Conservation (phyloP, 1,140 invertebrate genomes). For the Hetaerina americana region DNA sequence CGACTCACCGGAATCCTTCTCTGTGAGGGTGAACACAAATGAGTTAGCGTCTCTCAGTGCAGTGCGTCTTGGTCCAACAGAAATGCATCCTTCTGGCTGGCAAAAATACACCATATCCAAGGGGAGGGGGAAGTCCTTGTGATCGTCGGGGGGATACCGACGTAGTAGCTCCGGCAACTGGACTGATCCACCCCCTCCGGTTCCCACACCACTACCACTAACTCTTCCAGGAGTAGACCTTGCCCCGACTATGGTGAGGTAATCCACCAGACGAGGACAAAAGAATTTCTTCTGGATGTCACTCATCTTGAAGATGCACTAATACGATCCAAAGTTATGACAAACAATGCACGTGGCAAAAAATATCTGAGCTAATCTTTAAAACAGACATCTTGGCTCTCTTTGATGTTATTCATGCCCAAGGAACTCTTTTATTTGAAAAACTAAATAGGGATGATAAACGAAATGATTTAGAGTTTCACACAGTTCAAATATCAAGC, state of each 20-base stretch:
- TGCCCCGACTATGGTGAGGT: slow-evolving; percentile 90
- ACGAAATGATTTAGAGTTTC: no score
- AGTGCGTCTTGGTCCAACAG: slow-evolving; percentile 71
- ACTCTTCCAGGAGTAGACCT: slow-evolving; percentile 40
- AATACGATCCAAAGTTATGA: no score
- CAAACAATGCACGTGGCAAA: no score
- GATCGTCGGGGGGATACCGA: slow-evolving; percentile 93
- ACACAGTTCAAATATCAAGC: no score
- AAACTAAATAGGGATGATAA: no score
- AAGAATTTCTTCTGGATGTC: slow-evolving; percentile 66
- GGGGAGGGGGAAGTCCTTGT: slow-evolving; percentile 92
- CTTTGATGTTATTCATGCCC: no score
- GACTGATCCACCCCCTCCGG: slow-evolving; percentile 47
- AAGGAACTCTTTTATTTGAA: no score
- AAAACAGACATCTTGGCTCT: no score
- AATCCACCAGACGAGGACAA: slow-evolving; percentile 80
- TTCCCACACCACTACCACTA: slow-evolving; percentile 14
- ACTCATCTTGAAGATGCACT: slow-evolving; percentile 7
- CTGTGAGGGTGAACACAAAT: slow-evolving; percentile 96
- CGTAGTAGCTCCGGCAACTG: slow-evolving; percentile 80
- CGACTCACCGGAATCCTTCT: slow-evolving; percentile 86
- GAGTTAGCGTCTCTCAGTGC: slow-evolving; percentile 80
- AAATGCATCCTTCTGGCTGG: slow-evolving; percentile 96
- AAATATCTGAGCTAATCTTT: no score
- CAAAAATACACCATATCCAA: slow-evolving; percentile 99